Evolutionary conservation across 1,140 invertebrate genomes (phyloP).

Genomic region (Lasioglossum baleicum): DNA sequence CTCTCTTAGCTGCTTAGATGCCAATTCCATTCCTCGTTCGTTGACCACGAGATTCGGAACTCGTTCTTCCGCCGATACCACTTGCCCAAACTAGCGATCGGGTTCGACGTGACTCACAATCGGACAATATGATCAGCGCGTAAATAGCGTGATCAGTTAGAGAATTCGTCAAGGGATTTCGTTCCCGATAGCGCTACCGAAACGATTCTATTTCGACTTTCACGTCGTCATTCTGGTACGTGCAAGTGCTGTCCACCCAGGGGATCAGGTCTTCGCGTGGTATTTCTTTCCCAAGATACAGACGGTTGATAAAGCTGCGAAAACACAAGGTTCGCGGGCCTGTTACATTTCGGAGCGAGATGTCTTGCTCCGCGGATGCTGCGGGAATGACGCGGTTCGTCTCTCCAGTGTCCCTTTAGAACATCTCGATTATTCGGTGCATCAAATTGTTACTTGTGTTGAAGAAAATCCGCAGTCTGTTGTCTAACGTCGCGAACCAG

Average conservation of each 20-base stretch:
- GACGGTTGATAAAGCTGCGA: slow-evolving; percentile 53
- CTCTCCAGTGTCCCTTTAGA: neutral
- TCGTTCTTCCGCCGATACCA: neutral
- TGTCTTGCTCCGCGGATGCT: neutral
- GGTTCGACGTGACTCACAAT: too few species aligned
- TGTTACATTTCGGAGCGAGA: slow-evolving; percentile 57
- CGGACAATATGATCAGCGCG: too few species aligned
- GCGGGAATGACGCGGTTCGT: slow-evolving; percentile 30
- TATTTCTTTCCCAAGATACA: slow-evolving; percentile 61
- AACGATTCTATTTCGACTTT: slow-evolving; percentile 46
- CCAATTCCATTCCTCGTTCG: neutral
- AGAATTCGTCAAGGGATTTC: too few species aligned
- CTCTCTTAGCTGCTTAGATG: neutral
- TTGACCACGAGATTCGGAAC: neutral
- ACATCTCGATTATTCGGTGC: too few species aligned
- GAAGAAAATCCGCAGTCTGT: too few species aligned
- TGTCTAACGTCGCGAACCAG: too few species aligned
- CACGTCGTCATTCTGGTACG: slow-evolving; percentile 52
- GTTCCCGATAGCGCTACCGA: neutral
- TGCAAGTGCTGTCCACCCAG: slow-evolving; percentile 44
- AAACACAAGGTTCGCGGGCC: slow-evolving; percentile 44
- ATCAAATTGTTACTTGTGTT: too few species aligned
- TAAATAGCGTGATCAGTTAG: too few species aligned
- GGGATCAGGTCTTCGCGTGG: slow-evolving; percentile 35
- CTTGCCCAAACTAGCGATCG: too few species aligned